Base-by-base conservation (phyloP, 2,888 invertebrate species). In the Chirona hameri region DNA sequence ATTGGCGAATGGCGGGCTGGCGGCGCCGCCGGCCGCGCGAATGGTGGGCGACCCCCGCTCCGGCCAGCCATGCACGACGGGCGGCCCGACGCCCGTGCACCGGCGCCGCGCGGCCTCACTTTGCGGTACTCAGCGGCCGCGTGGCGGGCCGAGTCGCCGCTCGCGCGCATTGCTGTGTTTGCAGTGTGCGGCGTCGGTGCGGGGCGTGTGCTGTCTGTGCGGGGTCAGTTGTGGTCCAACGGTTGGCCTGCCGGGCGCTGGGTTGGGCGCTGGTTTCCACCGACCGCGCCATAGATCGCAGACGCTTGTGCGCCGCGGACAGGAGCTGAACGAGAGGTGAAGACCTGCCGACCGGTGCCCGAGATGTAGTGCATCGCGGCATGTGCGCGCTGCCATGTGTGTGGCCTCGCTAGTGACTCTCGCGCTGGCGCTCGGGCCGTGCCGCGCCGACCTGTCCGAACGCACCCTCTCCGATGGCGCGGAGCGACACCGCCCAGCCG, bases 61-160 rank as follows among this genome's bases (percentile, higher is more conserved):
- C 39, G 21, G 76, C 39, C 76, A 76, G 76, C 76, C 76, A 76
- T 76, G 76, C 76, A 76, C 76, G 39, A 76, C 76, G 39, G 39
- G 21, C 76, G 39, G 39, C 24, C 31, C 21, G 39, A 31, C 60
- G n/a, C 24, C 60, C 7, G 24, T 21, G 60, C 60, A 21, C 60
- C 24, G 60, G 60, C 60, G 24, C 24, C 60, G 24, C 4, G 72
- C 76, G 76, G 31, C 7, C 76, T 76, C 76, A 24, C 76, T 69
- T 60, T 60, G 60, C 69, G 69, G 69, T n/a, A n/a, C 12, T 15
- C 29, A 15, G 69, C 69, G 29, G 76, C 76, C 31, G 31, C 24
- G 39, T 21, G 39, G 21, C 76, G 39, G 76, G 48, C 12, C 9
- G 9, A 12, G 48, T 48, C 48, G 48, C 48, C 48, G 48, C 48